Conservation (phyloP, 2,888 invertebrate species). For the Strigamia crassipes region DNA sequence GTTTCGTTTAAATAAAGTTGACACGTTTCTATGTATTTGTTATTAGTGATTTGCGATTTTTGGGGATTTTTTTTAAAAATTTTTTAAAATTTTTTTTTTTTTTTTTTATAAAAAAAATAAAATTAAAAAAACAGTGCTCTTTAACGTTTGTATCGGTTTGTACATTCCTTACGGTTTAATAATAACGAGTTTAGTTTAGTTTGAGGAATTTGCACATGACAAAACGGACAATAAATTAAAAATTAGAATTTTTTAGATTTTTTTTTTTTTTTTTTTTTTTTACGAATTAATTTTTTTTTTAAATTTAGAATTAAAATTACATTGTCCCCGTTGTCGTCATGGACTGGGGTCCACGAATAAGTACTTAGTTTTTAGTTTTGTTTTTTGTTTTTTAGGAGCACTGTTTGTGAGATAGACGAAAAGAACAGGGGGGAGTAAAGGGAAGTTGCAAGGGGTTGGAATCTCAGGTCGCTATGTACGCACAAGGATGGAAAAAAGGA, state of each 20-base stretch:
- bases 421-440: neutral
- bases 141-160: neutral
- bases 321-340: neutral
- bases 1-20: neutral
- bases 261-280: neutral
- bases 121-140: neutral
- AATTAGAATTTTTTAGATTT: neutral
- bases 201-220: neutral
- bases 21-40: neutral
- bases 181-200: neutral
- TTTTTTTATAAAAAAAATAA: neutral
- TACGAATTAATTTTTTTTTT: neutral
- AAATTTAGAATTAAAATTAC: too few species aligned
- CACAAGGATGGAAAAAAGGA: neutral
- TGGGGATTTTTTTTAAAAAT: neutral
- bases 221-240: neutral
- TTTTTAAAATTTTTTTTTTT: neutral
- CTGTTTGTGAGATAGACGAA: neutral
- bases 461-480: conserved; percentile 11
- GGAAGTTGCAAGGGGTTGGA: neutral
- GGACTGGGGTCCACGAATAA: neutral
- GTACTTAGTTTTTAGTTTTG: neutral
- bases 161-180: neutral
- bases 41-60: neutral
- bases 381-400: neutral